These are phyloP conservation scores for Cheilosia soror DNA, from an alignment of 2,888 invertebrate species.

Conservation along the genomic window DNA sequence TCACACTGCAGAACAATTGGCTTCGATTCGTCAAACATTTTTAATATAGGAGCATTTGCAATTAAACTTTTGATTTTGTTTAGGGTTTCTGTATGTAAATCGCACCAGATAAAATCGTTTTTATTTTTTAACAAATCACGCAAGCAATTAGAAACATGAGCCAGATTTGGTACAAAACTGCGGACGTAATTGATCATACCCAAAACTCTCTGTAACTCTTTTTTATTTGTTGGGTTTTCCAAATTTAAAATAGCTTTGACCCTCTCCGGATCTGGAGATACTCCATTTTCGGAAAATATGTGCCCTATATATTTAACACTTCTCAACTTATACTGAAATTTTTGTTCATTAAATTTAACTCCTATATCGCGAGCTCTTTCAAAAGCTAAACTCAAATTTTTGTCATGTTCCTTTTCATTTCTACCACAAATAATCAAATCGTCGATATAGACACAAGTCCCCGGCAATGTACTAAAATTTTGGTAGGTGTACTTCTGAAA, in stretches of 20 bases:
- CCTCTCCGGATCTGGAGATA: conserved; percentile 52
- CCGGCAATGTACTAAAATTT: conserved; percentile 69
- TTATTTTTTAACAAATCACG: conserved; percentile 53
- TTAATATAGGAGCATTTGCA: too few species aligned
- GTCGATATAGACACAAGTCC: conserved; percentile 79
- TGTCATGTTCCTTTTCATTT: conserved; percentile 71
- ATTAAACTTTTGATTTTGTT: too few species aligned
- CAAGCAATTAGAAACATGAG: too few species aligned
- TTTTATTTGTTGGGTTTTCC: conserved; percentile 43
- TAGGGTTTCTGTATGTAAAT: too few species aligned
- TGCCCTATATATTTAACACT: conserved; percentile 77
- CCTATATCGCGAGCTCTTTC: conserved; percentile 73
- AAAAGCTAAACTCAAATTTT: conserved; percentile 76
- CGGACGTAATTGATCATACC: conserved; percentile 69
- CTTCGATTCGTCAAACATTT: too few species aligned
- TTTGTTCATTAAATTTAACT: conserved; percentile 78
- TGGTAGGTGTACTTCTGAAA: conserved; percentile 76
- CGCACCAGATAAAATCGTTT: neutral
- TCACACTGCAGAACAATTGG: too few species aligned
- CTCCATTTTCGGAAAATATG: conserved; percentile 48
- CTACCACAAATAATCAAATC: conserved; percentile 74
- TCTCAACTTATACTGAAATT: conserved; percentile 53
- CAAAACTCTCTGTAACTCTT: conserved; percentile 48
- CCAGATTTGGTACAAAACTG: too few species aligned
- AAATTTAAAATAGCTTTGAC: conserved; percentile 46